Percentiles rank a stretch among this genome's conserved stretches.
These are phyloP conservation scores for Mionectes olivaceus DNA, from an alignment of 2,797 vertebrate genomes.

Conservation along the genomic window DNA sequence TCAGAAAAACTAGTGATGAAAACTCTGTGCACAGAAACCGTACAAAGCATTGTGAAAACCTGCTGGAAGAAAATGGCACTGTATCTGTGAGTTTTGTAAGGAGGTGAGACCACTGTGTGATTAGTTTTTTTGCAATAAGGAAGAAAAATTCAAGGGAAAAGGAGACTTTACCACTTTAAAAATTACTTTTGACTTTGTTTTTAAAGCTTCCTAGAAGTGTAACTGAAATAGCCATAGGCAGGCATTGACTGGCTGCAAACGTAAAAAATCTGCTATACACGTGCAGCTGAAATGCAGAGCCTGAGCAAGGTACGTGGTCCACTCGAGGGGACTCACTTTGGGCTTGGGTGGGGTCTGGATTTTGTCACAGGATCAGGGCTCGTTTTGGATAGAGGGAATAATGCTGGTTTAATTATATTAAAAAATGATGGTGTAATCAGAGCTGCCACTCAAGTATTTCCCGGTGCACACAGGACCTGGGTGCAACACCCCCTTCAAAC, in stretches of 20 bases:
- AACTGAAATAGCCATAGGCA: not conserved
- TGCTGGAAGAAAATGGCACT: not conserved
- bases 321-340: not conserved
- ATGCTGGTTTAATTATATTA: not conserved
- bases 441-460: not conserved
- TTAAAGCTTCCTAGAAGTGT: not conserved
- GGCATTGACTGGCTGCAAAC: not conserved
- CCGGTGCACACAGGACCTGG: not conserved
- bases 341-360: not conserved
- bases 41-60: accelerated
- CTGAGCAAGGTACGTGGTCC: not conserved
- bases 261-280: accelerated
- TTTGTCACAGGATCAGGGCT: not conserved
- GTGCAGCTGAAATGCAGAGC: not conserved
- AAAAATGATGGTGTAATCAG: not conserved
- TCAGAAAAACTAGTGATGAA: not conserved
- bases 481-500: not conserved
- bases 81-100: not conserved
- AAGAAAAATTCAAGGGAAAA: not conserved
- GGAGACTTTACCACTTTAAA: not conserved
- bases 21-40: not conserved
- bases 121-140: not conserved
- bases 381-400: not conserved
- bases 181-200: not conserved
- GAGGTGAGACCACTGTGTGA: not conserved